Percentiles rank a stretch among this genome's conserved stretches.
Conservation (phyloP, 2,113 vertebrate species). For the Chlamydotis undulata region DNA sequence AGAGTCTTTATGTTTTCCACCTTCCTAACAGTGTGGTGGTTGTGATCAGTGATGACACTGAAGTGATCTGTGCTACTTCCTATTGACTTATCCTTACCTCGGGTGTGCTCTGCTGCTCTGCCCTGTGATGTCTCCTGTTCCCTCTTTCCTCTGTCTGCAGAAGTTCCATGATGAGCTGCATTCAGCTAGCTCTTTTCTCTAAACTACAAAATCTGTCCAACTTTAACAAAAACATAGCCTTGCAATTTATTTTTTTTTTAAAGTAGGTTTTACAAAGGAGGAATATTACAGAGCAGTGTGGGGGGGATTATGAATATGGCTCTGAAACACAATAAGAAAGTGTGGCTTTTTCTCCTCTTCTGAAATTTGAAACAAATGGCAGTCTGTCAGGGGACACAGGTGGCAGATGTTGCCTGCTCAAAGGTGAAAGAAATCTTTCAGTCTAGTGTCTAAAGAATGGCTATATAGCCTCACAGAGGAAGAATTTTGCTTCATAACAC, state of each 20-base stretch:
- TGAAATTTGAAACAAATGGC: not conserved
- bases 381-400: not conserved
- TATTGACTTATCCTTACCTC: not conserved
- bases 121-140: not conserved
- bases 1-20: not conserved
- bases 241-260: no score
- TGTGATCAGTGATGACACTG: not conserved
- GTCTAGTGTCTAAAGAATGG: not conserved
- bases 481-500: not conserved
- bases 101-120: not conserved
- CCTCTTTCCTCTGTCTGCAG: constrained; percentile 14
- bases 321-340: not conserved
- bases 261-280: not conserved
- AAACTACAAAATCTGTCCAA: not conserved
- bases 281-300: not conserved
- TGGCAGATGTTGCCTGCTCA: constrained; percentile 8
- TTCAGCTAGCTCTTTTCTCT: not conserved
- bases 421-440: constrained; percentile 14
- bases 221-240: not conserved
- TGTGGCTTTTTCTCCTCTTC: not conserved
- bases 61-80: not conserved
- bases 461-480: not conserved
- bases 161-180: not conserved
- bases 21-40: not conserved
- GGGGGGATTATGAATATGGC: not conserved